phyloP scores from a whole-genome alignment of 2,888 invertebrate species.

The Morpho achilles region DNA sequence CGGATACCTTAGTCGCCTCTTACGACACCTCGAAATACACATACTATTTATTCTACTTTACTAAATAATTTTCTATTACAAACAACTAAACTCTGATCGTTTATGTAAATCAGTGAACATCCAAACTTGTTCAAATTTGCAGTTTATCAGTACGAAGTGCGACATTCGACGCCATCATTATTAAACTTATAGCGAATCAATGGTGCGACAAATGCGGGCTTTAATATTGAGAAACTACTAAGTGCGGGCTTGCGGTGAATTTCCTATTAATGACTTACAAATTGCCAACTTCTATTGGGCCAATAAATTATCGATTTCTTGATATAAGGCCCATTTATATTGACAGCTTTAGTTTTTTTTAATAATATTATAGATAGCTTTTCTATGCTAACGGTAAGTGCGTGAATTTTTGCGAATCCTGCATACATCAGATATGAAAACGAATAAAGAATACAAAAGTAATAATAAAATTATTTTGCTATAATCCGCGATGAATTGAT shows the following conservation, averaged over 20 bases:
- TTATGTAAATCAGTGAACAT: slow-evolving; percentile 20
- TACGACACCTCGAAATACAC: no score
- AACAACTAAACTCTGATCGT: slow-evolving; percentile 10
- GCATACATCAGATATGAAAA: background rate
- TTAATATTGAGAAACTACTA: slow-evolving; percentile 54
- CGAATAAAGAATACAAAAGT: no score
- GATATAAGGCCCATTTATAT: slow-evolving; percentile 20
- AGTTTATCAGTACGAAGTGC: slow-evolving; percentile 26
- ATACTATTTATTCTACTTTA: no score
- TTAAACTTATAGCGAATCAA: slow-evolving; percentile 49
- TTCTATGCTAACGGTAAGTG: no score
- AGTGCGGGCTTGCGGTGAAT: slow-evolving; percentile 42
- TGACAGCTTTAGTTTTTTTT: background rate
- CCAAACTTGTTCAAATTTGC: slow-evolving; percentile 20
- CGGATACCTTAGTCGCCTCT: no score
- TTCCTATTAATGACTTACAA: slow-evolving; percentile 62
- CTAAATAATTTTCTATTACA: background rate
- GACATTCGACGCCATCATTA: slow-evolving; percentile 35
- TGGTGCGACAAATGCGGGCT: slow-evolving; percentile 54
- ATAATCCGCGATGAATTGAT: no score
- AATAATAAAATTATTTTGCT: no score
- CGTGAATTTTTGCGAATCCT: no score
- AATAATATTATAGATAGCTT: no score
- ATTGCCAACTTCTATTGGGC: slow-evolving; percentile 50
- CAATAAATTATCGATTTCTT: slow-evolving; percentile 49